Evolutionary conservation across 37 sponge, comb jelly and placozoan species (phyloP), one percentile per base, ranked within the genome.

Genomic region (Ephydatia muelleri): DNA sequence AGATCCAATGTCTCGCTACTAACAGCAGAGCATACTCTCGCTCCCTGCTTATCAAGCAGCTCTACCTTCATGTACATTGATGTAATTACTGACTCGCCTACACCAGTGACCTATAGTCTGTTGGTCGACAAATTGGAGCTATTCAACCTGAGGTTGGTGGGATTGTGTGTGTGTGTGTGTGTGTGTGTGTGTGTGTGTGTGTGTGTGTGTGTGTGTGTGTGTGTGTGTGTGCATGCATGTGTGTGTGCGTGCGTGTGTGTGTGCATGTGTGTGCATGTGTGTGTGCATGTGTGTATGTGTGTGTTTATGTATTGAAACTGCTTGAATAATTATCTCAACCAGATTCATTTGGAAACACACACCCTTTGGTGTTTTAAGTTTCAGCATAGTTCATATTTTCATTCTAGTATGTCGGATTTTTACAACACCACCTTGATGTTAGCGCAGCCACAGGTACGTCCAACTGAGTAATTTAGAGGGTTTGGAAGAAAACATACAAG

Each of bases 81-180:
- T 36, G 83, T 86, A 33, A 83, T 90, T 36, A 82, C 83, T 37
- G 85, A 80, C 64, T 85, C 70, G 28, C 11, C n/a, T 2, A 66
- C 38, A 23, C 27, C 16, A 13, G 39, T 83, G 33, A 0, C 33
- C 19, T 89, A 84, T 67, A 68, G n/a, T 5, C 40, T 89, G 31
- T 43, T 23, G 33, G 37, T 85, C 39, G 85, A 81, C 32, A 27
- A 72, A 22, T 88, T 91, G 31, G 64, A 40, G 2, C 28, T 49
- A n/a, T 86, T 71, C 48, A 28, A 47, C 39, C 38, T 81, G 27
- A 40, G 38, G 88, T 87, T 68, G 26, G 77, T 35, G 57, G 57
- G 57, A 57, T 21, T 57, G 66, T 74, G 16, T 74, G 0, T 16
- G 14, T 75, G 67, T 75, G 65, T 83, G 75, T 70, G 35, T 68